Percentiles rank a stretch among this genome's conserved stretches.
Evolutionary conservation across 1,140 invertebrate genomes (phyloP).

Genomic region (Bombus sibiricus): DNA sequence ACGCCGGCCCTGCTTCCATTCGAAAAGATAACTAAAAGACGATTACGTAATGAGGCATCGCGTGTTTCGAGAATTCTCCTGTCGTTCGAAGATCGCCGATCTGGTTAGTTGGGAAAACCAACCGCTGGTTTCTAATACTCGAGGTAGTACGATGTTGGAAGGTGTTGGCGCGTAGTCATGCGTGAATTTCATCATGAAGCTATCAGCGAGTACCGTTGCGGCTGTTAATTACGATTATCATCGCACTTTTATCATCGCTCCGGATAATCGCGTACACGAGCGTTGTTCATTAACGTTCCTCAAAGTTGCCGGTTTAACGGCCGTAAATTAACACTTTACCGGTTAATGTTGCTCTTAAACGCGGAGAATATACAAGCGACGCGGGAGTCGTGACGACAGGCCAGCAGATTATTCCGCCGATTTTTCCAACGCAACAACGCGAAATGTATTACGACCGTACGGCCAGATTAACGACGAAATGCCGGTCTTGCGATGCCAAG

Average conservation of each 20-base stretch:
- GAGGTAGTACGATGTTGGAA: not conserved
- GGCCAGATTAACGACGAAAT: not conserved
- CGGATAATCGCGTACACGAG: not conserved
- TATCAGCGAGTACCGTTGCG: not conserved
- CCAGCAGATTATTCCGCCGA: not conserved
- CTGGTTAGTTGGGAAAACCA: not conserved
- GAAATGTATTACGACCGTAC: not conserved
- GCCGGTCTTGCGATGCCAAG: not conserved
- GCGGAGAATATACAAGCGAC: not conserved
- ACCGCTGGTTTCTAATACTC: not conserved
- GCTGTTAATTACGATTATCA: slow-evolving; percentile 1
- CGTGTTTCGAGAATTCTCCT: too few species aligned
- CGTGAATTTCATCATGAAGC: not conserved
- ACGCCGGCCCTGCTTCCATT: too few species aligned
- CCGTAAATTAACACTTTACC: not conserved
- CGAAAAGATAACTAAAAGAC: too few species aligned
- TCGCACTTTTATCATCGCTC: not conserved
- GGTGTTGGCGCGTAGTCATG: not conserved
- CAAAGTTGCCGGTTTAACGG: not conserved
- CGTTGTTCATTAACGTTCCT: not conserved
- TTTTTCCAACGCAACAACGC: not conserved
- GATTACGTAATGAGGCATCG: not conserved
- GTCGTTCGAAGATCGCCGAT: too few species aligned
- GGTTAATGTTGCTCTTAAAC: not conserved
- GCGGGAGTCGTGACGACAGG: not conserved